These are phyloP conservation scores for Helleia helle DNA, from an alignment of 2,888 invertebrate genomes.

Conservation along the genomic window DNA sequence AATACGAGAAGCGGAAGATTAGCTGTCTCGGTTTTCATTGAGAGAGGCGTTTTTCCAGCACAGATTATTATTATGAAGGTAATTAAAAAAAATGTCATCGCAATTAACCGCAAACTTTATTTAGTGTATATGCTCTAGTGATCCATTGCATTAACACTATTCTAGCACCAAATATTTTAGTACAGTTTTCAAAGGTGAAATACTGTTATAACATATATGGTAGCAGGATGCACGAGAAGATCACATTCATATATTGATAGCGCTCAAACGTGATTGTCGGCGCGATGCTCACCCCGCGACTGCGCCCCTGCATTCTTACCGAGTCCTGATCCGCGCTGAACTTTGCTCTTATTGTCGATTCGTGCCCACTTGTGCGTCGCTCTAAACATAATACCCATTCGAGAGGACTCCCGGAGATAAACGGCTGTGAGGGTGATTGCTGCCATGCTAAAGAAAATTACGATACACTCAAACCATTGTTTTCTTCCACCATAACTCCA, in stretches of 20 bases:
- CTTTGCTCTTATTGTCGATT: slow-evolving; percentile 73
- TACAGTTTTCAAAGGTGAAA: too few relatives aligned
- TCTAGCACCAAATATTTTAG: too few relatives aligned
- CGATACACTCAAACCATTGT: slow-evolving; percentile 23
- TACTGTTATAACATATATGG: too few relatives aligned
- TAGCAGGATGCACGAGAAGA: too few relatives aligned
- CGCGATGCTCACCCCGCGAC: slow-evolving; percentile 38
- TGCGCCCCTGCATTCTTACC: slow-evolving; percentile 61
- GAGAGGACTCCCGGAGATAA: slow-evolving; percentile 40
- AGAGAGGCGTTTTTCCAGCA: too few relatives aligned
- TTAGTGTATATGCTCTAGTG: too few relatives aligned
- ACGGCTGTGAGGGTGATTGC: slow-evolving; percentile 34
- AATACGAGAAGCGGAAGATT: too few relatives aligned
- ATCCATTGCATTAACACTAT: too few relatives aligned
- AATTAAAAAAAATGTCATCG: too few relatives aligned
- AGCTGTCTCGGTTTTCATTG: too few relatives aligned
- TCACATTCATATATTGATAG: slow-evolving; percentile 12
- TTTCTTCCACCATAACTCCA: slow-evolving; percentile 11
- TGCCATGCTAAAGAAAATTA: slow-evolving; percentile 30
- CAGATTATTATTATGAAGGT: too few relatives aligned
- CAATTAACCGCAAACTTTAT: too few relatives aligned
- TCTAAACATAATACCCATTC: slow-evolving; percentile 49
- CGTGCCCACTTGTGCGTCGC: slow-evolving; percentile 61
- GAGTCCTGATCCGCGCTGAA: slow-evolving; percentile 68
- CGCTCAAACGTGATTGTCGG: slow-evolving; percentile 59